phyloP scores from a whole-genome alignment of 1,140 invertebrate genomes.

The Saccostrea cuccullata region DNA sequence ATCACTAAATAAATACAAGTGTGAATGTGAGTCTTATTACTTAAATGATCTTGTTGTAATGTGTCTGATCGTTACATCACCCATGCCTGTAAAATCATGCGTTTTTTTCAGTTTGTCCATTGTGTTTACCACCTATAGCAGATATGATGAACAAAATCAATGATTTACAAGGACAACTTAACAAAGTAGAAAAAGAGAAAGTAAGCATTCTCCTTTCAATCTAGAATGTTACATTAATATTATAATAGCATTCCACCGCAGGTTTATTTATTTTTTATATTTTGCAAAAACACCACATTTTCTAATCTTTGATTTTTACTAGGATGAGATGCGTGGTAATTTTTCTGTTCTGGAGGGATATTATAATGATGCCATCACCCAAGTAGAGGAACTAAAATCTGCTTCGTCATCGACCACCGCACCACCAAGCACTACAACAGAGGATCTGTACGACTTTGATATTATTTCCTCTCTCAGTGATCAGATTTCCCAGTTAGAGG shows the following conservation, averaged over 20 bases:
- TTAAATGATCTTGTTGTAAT: too few relatives aligned
- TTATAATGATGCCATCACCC: conserved; percentile 32
- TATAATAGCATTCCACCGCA: too few relatives aligned
- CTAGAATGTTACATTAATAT: too few relatives aligned
- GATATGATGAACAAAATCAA: conserved; percentile 53
- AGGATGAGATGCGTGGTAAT: conserved; percentile 43
- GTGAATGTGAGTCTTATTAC: conserved; percentile 44
- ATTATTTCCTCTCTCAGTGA: conserved; percentile 43
- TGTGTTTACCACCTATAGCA: conserved; percentile 49
- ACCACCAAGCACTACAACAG: neutral
- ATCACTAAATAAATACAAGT: conserved; percentile 32
- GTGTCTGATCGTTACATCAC: neutral
- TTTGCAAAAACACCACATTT: neutral
- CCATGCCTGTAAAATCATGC: neutral
- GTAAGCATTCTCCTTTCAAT: conserved; percentile 13
- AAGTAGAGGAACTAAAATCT: conserved; percentile 44
- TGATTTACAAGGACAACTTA: conserved; percentile 46
- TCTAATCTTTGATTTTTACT: neutral
- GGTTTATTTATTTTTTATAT: too few relatives aligned
- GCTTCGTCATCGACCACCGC: neutral
- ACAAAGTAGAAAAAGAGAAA: conserved; percentile 52
- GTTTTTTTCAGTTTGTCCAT: conserved; percentile 45
- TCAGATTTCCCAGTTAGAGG: conserved; percentile 40
- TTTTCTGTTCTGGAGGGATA: conserved; percentile 32
- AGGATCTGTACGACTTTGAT: conserved; percentile 4